Evolutionary conservation across 2,888 invertebrate genomes (phyloP), one percentile per base, ranked within the genome.

Genomic region (Dicyrtomina minuta): DNA sequence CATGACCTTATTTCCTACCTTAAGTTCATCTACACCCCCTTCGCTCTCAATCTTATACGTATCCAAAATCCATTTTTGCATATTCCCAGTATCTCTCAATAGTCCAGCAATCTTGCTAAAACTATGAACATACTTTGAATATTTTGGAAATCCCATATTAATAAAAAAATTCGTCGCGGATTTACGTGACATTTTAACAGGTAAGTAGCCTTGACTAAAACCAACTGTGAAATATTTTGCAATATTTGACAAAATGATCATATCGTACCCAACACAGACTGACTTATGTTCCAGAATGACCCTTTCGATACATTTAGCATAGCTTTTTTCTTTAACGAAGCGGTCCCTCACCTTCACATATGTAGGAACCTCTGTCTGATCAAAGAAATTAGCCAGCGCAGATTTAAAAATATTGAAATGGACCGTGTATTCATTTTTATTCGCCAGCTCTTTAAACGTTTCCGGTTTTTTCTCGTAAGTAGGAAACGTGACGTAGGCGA

Each of bases 401-500:
- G 56, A 26, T 27, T 56, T 33, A 17, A 56, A n/a, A 56, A 27
- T 56, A n/a, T 27, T 26, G n/a, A 56, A 22, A 8, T 56, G 5
- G 17, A 56, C 33, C 27, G 2, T 24, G n/a, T 56, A 56, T 12
- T 26, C 56, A 5, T 15, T 5, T 33, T n/a, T 56, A 6, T 24
- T 12, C 2, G 17, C 56, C 8, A 56, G 27, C 27, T 56, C 56
- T 33, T 24, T 2, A 33, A 20, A 56, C 2, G 56, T 56, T 5
- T n/a, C 12, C n/a, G 56, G 56, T 1, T 6, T 2, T 2, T 5
- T 33, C 27, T 56, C 56, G 6, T 5, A 6, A 2, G 12, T 2
- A 3, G 56, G 56, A 22, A 27, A 56, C 2, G 56, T 56, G 27
- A 56, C 56, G 27, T 56, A 56, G n/a, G 56, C 56, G 17, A 56